Conservation (phyloP, 2,888 invertebrate species). For the Apodemia zela region DNA sequence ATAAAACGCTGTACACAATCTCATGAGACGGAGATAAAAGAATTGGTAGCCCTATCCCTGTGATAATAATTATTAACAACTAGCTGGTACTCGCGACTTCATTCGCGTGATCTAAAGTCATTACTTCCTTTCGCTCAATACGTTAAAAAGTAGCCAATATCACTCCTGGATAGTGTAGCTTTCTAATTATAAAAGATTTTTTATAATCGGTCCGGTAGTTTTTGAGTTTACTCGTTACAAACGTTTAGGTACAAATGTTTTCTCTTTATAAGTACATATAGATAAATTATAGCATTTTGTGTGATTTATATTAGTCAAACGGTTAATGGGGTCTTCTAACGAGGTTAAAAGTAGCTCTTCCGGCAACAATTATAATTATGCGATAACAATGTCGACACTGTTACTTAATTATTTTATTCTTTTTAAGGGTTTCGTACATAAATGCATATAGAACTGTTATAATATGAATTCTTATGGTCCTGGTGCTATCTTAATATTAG, state of each 20-base stretch:
- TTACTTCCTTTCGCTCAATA: too few relatives aligned
- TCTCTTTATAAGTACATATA: too few relatives aligned
- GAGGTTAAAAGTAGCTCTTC: constrained; percentile 55
- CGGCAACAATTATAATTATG: constrained; percentile 41
- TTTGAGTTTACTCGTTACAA: too few relatives aligned
- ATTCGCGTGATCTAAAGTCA: too few relatives aligned
- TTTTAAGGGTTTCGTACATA: constrained; percentile 30
- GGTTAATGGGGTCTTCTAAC: constrained; percentile 42
- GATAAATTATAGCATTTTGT: not conserved
- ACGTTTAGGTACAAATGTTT: too few relatives aligned
- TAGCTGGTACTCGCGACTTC: too few relatives aligned
- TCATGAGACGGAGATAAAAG: not conserved
- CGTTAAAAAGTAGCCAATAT: too few relatives aligned
- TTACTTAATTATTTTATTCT: not conserved
- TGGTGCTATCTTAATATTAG: too few relatives aligned
- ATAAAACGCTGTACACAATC: not conserved
- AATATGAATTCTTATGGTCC: too few relatives aligned
- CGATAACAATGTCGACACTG: constrained; percentile 26
- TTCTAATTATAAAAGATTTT: too few relatives aligned
- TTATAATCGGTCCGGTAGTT: too few relatives aligned
- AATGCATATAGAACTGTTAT: not conserved
- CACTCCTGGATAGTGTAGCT: too few relatives aligned
- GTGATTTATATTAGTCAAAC: constrained; percentile 12
- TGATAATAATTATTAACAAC: not conserved
- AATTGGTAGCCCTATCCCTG: not conserved